Base-by-base conservation (phyloP, 2,113 vertebrate genomes). In the Apistogramma diplotaenia region DNA sequence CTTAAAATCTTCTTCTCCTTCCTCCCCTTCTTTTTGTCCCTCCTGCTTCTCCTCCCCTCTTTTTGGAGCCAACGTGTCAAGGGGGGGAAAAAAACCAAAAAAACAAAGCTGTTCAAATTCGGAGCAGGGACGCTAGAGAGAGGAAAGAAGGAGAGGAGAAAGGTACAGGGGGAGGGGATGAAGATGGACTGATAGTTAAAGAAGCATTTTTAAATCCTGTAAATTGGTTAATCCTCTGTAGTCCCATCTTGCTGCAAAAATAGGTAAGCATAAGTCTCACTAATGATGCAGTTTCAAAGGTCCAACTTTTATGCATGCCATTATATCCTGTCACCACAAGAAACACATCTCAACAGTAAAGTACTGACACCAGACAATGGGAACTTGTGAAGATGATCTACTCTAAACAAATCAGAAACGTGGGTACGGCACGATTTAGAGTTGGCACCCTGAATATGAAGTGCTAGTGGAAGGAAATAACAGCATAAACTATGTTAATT, bases 1-100 rank as follows among this genome's bases (percentile, higher is more conserved):
- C 85, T 83, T 40, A 73, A 73, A 23, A 10, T 79, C 78, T 13
- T 79, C 65, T 70, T 78, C 46, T 87, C 23, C 53, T 87, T 89
- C 83, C 70, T 78, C 77, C 62, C 71, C 43, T 72, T 71, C 53
- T 76, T 70, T 81, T 18, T 67, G 55, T 77, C 54, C 61, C 73
- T 86, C 74, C 67, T 49, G 72, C 67, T 53, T 55, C 80, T 78
- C 88, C 86, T 67, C 82, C 77, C 74, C 77, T 81, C 71, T 76
- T 70, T 84, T 58, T 57, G 25, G 56, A 91, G 91, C 85, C 89
- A 91, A 90, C 85, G 89, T 94, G 93, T 91, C 93, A 90, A 74
- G 53, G 25, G 61, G 37, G 70, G 75, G n/a, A n/a, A n/a, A n/a
- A n/a, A n/a, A n/a, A n/a, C n/a, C n/a, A 84, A 87, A 83, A 87